Evolutionary conservation across 2,888 invertebrate species (phyloP).

Genomic region (Scaeva pyrastri): DNA sequence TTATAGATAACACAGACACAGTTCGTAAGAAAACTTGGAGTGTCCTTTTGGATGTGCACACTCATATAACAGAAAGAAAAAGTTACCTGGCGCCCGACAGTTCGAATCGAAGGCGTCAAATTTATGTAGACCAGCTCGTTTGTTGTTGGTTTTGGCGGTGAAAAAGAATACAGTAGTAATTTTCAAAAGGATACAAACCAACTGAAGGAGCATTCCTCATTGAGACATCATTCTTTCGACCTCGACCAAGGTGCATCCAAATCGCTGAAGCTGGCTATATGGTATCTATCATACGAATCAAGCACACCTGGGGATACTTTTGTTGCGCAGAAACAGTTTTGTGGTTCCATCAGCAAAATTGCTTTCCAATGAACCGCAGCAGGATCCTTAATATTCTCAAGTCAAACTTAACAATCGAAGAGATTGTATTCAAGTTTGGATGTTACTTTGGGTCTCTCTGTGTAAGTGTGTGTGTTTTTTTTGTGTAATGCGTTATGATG

Average conservation of each 20-base stretch:
- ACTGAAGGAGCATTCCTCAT: constrained; percentile 45
- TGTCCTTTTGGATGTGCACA: no score
- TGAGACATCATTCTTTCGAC: constrained; percentile 26
- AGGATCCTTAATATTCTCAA: constrained; percentile 32
- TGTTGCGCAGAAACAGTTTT: constrained; percentile 3
- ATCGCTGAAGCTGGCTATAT: neutral
- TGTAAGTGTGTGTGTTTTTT: neutral
- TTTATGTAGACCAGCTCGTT: neutral
- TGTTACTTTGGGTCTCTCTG: neutral
- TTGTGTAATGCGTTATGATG: no score
- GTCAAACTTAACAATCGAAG: constrained; percentile 28
- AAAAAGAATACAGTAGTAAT: constrained; percentile 69
- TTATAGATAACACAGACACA: no score
- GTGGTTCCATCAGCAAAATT: constrained; percentile 65
- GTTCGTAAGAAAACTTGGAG: no score
- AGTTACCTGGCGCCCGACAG: neutral
- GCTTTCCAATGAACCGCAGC: constrained; percentile 58
- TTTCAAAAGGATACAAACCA: constrained; percentile 69
- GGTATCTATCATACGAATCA: no score
- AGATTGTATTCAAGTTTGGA: constrained; percentile 40
- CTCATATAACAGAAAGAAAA: neutral
- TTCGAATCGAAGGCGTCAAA: neutral
- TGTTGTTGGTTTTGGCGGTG: constrained; percentile 39
- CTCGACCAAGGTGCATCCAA: constrained; percentile 24
- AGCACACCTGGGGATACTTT: constrained; percentile 14